phyloP scores from a whole-genome alignment of 2,888 invertebrate genomes.

The Conops quadrifasciatus region DNA sequence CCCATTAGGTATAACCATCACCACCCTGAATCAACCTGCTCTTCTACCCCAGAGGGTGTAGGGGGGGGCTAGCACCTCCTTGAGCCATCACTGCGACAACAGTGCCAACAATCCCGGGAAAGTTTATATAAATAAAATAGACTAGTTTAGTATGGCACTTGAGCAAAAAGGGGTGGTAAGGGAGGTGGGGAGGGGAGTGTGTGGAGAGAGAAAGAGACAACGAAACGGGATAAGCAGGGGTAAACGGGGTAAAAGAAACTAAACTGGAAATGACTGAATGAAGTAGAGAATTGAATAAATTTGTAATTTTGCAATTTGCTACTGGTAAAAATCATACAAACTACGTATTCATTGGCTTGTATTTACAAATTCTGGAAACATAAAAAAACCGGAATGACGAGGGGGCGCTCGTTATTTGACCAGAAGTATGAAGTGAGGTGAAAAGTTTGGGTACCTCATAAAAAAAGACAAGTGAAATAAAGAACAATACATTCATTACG shows the following conservation, averaged over 20 bases:
- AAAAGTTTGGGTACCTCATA: neutral
- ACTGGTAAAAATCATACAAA: constrained; percentile 10
- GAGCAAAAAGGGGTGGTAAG: no score
- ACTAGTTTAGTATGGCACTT: no score
- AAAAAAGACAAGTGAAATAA: neutral
- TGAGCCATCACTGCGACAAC: no score
- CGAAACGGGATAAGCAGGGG: neutral
- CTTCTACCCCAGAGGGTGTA: no score
- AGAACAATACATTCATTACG: constrained; percentile 26
- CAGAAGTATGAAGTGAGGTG: neutral
- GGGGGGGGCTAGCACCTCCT: no score
- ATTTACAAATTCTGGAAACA: neutral
- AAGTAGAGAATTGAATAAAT: no score
- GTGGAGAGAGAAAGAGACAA: neutral
- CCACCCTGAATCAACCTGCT: neutral
- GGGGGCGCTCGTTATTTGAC: neutral
- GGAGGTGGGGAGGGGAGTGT: neutral
- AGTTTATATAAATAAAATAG: no score
- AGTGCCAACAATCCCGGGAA: no score
- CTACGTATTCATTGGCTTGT: neutral
- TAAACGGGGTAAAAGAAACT: neutral
- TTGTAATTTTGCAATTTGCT: constrained; percentile 21
- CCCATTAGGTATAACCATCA: neutral
- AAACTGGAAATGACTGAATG: no score
- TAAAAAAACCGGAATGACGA: neutral